Conservation (phyloP, 2,797 vertebrate species). For the Oreochromis grahami region DNA sequence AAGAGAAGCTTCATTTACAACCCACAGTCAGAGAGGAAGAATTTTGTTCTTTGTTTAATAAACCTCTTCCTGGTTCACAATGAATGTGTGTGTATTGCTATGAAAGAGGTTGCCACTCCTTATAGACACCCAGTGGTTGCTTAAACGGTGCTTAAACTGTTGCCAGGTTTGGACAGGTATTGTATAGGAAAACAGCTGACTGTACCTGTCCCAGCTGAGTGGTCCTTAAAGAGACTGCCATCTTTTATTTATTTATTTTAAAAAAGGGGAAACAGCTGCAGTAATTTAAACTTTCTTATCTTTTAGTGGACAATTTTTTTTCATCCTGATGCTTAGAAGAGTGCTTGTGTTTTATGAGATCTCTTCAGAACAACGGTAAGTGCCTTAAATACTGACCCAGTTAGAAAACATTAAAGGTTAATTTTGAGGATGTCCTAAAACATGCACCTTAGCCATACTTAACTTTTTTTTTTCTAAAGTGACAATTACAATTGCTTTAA, state of each 20-base stretch:
- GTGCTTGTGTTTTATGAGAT: not conserved
- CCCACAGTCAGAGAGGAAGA: fast-evolving
- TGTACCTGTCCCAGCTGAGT: not conserved
- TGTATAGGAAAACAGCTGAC: fast-evolving
- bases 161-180: not conserved
- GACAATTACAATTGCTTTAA: not conserved
- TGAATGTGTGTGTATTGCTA: fast-evolving
- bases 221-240: not conserved
- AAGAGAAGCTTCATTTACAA: not conserved
- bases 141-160: not conserved
- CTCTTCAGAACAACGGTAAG: not conserved
- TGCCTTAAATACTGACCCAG: not conserved
- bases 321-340: not conserved
- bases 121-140: not conserved
- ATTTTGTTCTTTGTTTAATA: not conserved
- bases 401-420: not conserved
- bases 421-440: not conserved
- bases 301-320: not conserved
- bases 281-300: not conserved
- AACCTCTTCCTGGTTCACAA: fast-evolving
- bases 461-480: not conserved
- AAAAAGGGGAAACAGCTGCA: not conserved
- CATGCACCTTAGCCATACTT: fast-evolving
- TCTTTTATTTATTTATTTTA: not conserved
- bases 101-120: not conserved